These are phyloP conservation scores for Callospermophilus lateralis DNA, from an alignment of 2,113 vertebrate genomes.

Conservation along the genomic window DNA sequence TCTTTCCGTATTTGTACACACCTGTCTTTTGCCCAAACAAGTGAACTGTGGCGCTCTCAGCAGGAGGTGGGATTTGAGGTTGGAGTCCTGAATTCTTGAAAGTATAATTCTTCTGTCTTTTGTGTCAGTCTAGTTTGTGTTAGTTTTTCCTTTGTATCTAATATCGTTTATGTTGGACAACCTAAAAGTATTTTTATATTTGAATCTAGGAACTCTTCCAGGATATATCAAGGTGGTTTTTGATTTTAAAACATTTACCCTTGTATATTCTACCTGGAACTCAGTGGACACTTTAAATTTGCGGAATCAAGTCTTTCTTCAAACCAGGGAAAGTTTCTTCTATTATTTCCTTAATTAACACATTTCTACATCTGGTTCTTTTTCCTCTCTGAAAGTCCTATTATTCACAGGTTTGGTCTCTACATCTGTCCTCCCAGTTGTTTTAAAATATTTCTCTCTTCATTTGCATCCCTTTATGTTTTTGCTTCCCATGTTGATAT, in stretches of 20 bases:
- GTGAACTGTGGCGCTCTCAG: background rate
- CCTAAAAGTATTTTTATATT: background rate
- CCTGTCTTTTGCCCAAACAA: background rate
- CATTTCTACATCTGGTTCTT: slow-evolving; percentile 22
- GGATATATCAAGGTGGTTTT: background rate
- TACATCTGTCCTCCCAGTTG: slow-evolving; percentile 29
- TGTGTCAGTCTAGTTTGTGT: background rate
- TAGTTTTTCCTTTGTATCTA: background rate
- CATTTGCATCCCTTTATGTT: slow-evolving; percentile 27
- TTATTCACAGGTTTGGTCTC: slow-evolving; percentile 5
- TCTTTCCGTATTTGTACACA: background rate
- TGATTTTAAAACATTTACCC: background rate
- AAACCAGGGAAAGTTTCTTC: slow-evolving; percentile 45
- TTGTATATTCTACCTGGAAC: background rate
- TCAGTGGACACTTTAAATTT: slow-evolving; percentile 20
- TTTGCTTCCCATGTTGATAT: background rate
- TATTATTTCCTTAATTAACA: slow-evolving; percentile 63
- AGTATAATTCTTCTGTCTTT: background rate
- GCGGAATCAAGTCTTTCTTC: slow-evolving; percentile 28
- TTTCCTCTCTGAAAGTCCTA: background rate
- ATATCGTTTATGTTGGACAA: background rate
- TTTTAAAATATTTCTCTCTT: background rate
- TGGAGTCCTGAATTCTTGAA: background rate
- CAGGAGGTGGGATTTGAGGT: background rate
- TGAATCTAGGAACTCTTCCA: slow-evolving; percentile 27